Conservation (phyloP, 2,113 vertebrate species). For the Dipodomys ordii region DNA sequence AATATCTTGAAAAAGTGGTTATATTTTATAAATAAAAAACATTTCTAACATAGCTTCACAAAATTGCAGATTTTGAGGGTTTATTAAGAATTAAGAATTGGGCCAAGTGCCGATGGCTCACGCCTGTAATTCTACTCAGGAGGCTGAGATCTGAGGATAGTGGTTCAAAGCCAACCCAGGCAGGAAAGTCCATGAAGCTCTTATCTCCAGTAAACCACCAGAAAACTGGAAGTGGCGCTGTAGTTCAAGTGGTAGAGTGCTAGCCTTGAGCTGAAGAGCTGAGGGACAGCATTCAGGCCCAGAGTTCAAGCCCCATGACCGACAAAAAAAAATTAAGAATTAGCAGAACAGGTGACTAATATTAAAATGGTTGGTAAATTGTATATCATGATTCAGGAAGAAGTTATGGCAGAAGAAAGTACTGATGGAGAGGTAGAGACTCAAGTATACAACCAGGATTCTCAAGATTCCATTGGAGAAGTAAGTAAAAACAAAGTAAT, state of each 20-base stretch:
- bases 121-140: too few relatives aligned
- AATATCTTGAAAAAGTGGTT: not conserved
- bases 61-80: not conserved
- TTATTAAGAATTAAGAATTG: not conserved
- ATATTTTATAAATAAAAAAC: not conserved
- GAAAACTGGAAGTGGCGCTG: too few relatives aligned
- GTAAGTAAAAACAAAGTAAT: constrained; percentile 83
- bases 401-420: constrained; percentile 92
- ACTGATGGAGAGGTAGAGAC: constrained; percentile 93
- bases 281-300: too few relatives aligned
- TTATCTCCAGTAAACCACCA: too few relatives aligned
- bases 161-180: too few relatives aligned
- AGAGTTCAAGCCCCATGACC: too few relatives aligned
- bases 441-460: constrained; percentile 93
- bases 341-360: not conserved
- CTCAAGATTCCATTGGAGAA: constrained; percentile 92
- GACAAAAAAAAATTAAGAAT: not conserved
- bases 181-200: too few relatives aligned
- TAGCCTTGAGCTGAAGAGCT: too few relatives aligned
- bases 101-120: too few relatives aligned
- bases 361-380: not conserved
- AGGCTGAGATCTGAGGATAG: too few relatives aligned
- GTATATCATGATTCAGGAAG: constrained; percentile 88
- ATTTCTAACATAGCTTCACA: constrained; percentile 21
- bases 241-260: too few relatives aligned